Evolutionary conservation across 1,140 invertebrate genomes (phyloP), one percentile per base, ranked within the genome.

Genomic region (Pogonus chalceus): DNA sequence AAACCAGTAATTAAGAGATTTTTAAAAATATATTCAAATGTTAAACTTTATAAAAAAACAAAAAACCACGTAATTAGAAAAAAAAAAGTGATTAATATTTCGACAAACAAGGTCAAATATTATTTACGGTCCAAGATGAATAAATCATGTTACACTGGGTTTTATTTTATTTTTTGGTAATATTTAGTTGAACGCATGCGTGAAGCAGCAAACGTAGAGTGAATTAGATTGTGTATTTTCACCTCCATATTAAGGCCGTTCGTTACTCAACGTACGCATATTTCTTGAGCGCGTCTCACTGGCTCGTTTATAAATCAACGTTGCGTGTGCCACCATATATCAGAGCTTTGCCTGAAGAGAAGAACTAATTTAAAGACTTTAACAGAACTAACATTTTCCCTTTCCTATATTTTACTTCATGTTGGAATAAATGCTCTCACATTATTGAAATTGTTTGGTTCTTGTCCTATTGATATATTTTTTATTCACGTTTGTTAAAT

Each of bases 181-280:
- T 31, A 14, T 31, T 7, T 31, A 14, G 26, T 31, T 7, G 4
- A 7, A 14, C 26, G 26, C 26, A 31, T 14, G 26, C 26, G 26
- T 31, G n/a, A n/a, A 31, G 4, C 14, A 31, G 14, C 4, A 31
- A 31, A 4, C 26, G 26, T 31, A 4, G 37, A 43, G 37, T 43
- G 37, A 43, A 43, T 43, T 43, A 43, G 37, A 43, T 43, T 43
- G 37, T 43, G 37, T 43, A 43, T 43, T 43, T 43, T 43, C 37
- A 43, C 37, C 37, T 43, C 37, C 37, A 43, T 43, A 43, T 43
- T 43, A 43, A 43, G 37, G 37, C 18, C 37, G 37, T 43, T 43
- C 18, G 37, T 43, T 43, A 43, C 37, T 43, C 37, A 43, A 43
- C 37, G 37, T 18, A 43, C 37, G 37, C 37, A 43, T 43, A 43